Base-by-base conservation (phyloP, 2,113 vertebrate species). In the Pao palembangensis region DNA sequence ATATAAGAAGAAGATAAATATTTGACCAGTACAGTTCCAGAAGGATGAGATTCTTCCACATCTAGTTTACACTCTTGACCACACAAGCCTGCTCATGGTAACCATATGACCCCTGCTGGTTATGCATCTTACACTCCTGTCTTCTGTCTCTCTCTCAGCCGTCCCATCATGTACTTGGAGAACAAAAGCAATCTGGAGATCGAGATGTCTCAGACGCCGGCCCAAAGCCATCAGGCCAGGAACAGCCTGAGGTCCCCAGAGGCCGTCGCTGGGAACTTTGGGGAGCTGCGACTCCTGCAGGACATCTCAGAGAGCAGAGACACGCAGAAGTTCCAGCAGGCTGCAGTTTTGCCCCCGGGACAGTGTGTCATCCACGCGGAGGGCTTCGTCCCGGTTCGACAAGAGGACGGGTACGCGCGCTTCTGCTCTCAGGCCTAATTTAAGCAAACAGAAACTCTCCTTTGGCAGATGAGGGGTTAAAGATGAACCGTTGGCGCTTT, bases 161-260 rank as follows among this genome's bases (percentile, higher is more conserved):
- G n/a, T 6, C 17, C 58, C 58, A 77, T 52, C 77, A 95, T 96
- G 93, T 93, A 93, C 78, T 81, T 94, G 84, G 93, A 94, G 74
- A 94, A 91, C 83, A 93, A 91, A 78, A 88, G 71, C 85, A 91
- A 85, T 47, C 53, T 91, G 78, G 93, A 94, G 52, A 87, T 93
- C 64, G 94, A 95, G 73, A 77, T 93, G 85, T 87, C 91, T 16
- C 91, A 89, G 64, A 69, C 91, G 0, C 66, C 87, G 0, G 79
- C 71, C 3, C 81, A 83, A 42, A 87, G 81, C 48, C 88, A 87
- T 46, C 76, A 69, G 61, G 71, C 61, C 64, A 76, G 91, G 51
- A 76, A 62, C 70, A 75, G 79, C 31, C 80, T 84, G 43, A 73
- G 85, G 55, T 70, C 81, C 51, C 74, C 86, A 0, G 90, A 91